Evolutionary conservation across 1,140 invertebrate genomes (phyloP).

Genomic region (Yoshiicerus persimilis): DNA sequence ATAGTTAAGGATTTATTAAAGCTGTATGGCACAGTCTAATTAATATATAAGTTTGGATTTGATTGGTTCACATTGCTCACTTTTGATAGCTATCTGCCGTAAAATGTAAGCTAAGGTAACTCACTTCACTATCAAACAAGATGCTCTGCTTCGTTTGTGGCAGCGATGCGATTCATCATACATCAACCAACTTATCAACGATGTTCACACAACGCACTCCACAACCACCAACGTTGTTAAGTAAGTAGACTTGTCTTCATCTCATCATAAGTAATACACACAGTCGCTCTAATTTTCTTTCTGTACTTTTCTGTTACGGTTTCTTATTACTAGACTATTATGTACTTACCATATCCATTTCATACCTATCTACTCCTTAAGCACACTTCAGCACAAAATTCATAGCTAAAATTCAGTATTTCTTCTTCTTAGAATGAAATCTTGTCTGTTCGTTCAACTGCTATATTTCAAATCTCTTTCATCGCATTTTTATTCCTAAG

Average conservation of each 20-base stretch:
- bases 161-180: not conserved
- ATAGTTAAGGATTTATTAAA: not conserved
- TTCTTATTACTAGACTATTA: not conserved
- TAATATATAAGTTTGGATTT: not conserved
- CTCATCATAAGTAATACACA: not conserved
- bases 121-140: not conserved
- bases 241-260: too few species aligned
- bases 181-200: not conserved
- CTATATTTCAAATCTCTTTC: not conserved
- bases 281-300: constrained; percentile 4
- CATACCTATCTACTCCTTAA: not conserved
- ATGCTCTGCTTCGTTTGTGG: not conserved
- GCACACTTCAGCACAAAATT: not conserved
- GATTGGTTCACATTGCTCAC: not conserved
- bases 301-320: not conserved
- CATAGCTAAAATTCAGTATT: not conserved
- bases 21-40: not conserved
- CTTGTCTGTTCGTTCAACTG: not conserved
- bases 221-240: too few species aligned
- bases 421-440: not conserved
- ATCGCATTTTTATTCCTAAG: not conserved
- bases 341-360: not conserved
- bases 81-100: not conserved
- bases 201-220: not conserved
- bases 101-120: constrained; percentile 8